Evolutionary conservation across 2,888 invertebrate genomes (phyloP).

Genomic region (Myathropa florea): DNA sequence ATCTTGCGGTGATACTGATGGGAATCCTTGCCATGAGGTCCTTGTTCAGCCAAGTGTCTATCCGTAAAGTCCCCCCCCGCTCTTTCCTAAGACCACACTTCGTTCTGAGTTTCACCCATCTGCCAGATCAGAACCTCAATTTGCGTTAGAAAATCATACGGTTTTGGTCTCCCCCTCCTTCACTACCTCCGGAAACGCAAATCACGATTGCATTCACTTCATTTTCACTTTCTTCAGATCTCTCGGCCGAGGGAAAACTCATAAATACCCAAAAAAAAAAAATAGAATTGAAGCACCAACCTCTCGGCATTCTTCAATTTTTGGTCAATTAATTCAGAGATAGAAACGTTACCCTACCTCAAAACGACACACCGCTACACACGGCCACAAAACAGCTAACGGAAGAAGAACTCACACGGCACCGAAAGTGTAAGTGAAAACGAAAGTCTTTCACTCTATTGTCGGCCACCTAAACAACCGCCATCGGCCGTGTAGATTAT

Average conservation of each 20-base stretch:
- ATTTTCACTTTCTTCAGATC: background rate
- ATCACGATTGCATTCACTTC: background rate
- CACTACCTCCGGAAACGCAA: background rate
- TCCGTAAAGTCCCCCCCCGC: no score
- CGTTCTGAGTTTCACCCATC: background rate
- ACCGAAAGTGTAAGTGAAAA: constrained; percentile 61
- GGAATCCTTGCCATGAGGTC: no score
- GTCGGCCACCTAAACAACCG: constrained; percentile 24
- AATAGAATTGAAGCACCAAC: background rate
- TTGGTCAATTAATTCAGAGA: constrained; percentile 18
- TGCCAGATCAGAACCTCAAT: background rate
- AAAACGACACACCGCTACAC: no score
- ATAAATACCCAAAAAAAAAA: background rate
- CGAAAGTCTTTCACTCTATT: constrained; percentile 64
- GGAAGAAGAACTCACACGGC: constrained; percentile 25
- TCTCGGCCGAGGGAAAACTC: background rate
- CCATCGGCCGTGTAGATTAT: constrained; percentile 29
- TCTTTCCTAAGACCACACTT: background rate
- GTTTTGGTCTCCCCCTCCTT: background rate
- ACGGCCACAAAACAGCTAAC: constrained; percentile 6
- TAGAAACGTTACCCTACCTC: constrained; percentile 38
- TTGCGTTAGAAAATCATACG: background rate
- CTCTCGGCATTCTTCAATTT: background rate
- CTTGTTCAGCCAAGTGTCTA: no score
- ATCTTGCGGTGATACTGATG: no score